phyloP scores from a whole-genome alignment of 2,113 vertebrate genomes.

The Pseudonaja textilis region DNA sequence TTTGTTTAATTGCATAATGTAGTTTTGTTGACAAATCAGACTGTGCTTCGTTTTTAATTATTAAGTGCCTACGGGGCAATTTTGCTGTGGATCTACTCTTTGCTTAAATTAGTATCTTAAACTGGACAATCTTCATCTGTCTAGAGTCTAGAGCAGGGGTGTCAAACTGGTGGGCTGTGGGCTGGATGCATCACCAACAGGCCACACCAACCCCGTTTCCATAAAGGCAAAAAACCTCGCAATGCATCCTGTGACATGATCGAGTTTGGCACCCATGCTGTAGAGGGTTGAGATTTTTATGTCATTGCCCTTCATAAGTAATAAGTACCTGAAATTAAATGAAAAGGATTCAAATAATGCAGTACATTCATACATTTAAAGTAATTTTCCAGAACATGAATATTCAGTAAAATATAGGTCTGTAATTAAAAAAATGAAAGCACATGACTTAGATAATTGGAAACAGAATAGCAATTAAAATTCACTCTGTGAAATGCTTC shows the following conservation, averaged over 20 bases:
- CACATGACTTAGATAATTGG: background rate
- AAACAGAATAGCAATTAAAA: background rate
- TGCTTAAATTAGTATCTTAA: background rate
- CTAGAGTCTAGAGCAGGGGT: no score
- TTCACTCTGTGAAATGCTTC: background rate
- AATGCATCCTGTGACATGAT: no score
- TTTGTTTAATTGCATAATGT: background rate
- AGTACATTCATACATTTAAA: background rate
- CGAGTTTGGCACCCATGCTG: background rate
- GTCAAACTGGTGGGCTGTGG: no score
- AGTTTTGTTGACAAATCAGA: background rate
- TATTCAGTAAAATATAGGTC: background rate
- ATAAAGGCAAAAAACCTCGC: no score
- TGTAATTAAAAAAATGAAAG: background rate
- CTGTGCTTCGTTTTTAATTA: background rate
- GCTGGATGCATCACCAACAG: no score
- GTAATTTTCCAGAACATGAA: background rate
- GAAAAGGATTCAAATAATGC: background rate
- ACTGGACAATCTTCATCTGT: background rate
- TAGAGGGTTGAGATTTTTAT: background rate
- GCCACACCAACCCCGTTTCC: no score
- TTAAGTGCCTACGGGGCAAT: background rate
- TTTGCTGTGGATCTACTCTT: background rate
- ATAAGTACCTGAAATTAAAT: background rate
- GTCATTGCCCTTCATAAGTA: background rate